Evolutionary conservation across 2,888 invertebrate species (phyloP).

Genomic region (Nomada hirtipes): DNA sequence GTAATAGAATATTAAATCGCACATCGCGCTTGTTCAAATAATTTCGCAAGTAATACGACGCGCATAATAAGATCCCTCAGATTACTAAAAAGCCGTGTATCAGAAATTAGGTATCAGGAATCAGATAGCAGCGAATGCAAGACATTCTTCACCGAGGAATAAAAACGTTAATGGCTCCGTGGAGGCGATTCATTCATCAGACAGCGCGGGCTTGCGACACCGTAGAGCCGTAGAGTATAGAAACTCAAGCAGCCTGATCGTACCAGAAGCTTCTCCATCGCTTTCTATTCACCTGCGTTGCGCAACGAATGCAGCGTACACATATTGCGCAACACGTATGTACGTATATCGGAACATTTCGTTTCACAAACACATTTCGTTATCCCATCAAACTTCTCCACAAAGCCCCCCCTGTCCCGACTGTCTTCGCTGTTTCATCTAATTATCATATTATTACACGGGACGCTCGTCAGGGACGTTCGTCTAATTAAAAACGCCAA

Average conservation of each 20-base stretch:
- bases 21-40: not conserved
- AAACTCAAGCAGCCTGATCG: slow-evolving; percentile 7
- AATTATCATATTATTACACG: slow-evolving; percentile 29
- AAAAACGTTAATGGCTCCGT: slow-evolving; percentile 7
- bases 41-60: not conserved
- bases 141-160: not conserved
- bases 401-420: not conserved
- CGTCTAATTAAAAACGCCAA: slow-evolving; percentile 34
- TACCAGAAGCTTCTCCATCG: slow-evolving; percentile 15
- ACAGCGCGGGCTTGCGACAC: slow-evolving; percentile 13
- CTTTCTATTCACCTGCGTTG: slow-evolving; percentile 28
- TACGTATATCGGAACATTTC: not conserved
- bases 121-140: no score
- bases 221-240: not conserved
- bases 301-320: not conserved
- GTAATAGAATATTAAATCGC: not conserved
- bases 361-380: not conserved
- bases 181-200: slow-evolving; percentile 23
- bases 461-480: not conserved
- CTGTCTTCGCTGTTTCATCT: not conserved
- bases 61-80: not conserved
- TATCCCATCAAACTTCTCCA: not conserved
- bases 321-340: not conserved
- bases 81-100: not conserved
- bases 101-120: not conserved